Evolutionary conservation across 2,888 invertebrate genomes (phyloP).

Genomic region (Drosophila siamana): DNA sequence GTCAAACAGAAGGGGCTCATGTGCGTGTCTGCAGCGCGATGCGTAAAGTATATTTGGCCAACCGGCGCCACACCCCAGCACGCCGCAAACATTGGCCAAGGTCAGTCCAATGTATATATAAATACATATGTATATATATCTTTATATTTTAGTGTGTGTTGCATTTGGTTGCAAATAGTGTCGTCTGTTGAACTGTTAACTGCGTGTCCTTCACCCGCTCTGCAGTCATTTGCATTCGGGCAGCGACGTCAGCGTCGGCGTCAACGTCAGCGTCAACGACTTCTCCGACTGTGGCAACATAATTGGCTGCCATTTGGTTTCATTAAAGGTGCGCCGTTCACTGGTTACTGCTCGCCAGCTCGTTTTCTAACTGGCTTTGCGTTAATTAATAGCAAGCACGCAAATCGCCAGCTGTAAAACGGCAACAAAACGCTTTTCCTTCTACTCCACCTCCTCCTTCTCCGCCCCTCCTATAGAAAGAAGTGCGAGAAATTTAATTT

Average conservation of each 20-base stretch:
- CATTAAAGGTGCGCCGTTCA: conserved; percentile 17
- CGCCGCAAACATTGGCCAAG: conserved; percentile 28
- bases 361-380: conserved; percentile 20
- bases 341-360: no score
- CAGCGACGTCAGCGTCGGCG: background rate
- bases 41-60: conserved; percentile 14
- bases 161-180: conserved; percentile 20
- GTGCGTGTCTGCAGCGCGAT: conserved; percentile 21
- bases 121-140: conserved; percentile 4
- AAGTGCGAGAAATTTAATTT: conserved; percentile 41
- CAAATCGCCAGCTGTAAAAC: conserved; percentile 49
- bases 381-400: conserved; percentile 70
- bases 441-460: background rate
- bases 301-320: conserved; percentile 30
- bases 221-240: conserved; percentile 12
- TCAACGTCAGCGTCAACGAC: no score
- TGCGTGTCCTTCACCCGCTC: conserved; percentile 25
- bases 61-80: conserved; percentile 54
- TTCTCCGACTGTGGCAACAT: conserved; percentile 5
- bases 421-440: conserved; percentile 29
- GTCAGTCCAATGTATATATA: conserved; percentile 29
- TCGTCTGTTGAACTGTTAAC: conserved; percentile 46
- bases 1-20: conserved; percentile 4
- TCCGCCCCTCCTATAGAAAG: no score
- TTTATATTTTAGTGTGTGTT: no score